A percentile compares a stretch with the other conserved stretches of the same genome.
phyloP scores from a whole-genome alignment of 53 echinoderm and acorn worm species.

The Zoroaster sp. region DNA sequence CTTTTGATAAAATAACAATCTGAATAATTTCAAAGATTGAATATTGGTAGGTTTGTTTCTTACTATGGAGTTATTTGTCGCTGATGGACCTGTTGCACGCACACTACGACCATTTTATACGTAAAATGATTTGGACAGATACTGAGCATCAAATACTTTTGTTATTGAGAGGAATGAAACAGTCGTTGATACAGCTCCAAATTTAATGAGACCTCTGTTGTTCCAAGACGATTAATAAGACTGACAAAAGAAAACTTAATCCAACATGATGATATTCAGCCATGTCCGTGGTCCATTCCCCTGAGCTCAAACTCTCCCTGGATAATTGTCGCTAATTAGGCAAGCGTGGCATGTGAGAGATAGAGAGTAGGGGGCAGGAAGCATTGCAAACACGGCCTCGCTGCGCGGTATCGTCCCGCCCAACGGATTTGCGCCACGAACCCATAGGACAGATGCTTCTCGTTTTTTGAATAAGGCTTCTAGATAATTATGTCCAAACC shows the following conservation, averaged over 20 bases:
- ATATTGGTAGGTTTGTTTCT: too few relatives aligned
- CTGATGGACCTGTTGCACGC: not conserved
- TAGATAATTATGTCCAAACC: not conserved
- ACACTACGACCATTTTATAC: not conserved
- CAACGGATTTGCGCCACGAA: not conserved
- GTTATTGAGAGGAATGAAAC: too few relatives aligned
- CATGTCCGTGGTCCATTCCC: not conserved
- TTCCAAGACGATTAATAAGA: not conserved
- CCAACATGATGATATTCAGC: not conserved
- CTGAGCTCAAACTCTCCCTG: not conserved
- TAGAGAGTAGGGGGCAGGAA: not conserved
- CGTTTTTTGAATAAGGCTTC: not conserved
- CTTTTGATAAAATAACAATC: too few relatives aligned
- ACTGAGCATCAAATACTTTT: too few relatives aligned
- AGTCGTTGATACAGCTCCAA: not conserved
- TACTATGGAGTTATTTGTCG: too few relatives aligned
- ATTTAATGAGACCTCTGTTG: not conserved
- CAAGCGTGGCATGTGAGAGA: not conserved
- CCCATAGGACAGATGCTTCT: not conserved
- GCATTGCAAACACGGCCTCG: not conserved
- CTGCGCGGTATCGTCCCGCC: not conserved
- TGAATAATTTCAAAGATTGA: too few relatives aligned
- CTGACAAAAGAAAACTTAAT: not conserved
- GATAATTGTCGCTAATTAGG: conserved; percentile 8
- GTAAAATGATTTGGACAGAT: not conserved